Evolutionary conservation across 2,113 vertebrate genomes (phyloP).

Genomic region (Cololabis saira): DNA sequence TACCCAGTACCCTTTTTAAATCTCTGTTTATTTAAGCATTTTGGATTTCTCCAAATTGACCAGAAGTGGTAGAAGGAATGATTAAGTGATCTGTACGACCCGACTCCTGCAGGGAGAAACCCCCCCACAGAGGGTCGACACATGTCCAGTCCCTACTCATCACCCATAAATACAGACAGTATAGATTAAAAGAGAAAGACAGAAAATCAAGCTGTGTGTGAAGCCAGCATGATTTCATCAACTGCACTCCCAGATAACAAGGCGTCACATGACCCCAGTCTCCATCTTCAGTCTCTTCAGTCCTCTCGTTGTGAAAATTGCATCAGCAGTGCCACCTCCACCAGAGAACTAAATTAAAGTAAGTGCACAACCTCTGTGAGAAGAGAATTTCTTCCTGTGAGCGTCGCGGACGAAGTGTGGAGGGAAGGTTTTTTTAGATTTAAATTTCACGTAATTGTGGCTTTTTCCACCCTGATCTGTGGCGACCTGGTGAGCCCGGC

Average conservation of each 20-base stretch:
- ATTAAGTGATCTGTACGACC: too few relatives aligned
- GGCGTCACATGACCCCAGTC: slow-evolving; percentile 7
- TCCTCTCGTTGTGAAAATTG: neutral
- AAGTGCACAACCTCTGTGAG: neutral
- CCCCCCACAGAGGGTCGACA: too few relatives aligned
- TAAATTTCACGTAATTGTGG: neutral
- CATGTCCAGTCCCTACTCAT: too few relatives aligned
- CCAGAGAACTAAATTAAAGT: slow-evolving; percentile 19
- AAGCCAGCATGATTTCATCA: slow-evolving; percentile 33
- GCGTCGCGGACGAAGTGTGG: neutral
- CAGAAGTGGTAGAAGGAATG: too few relatives aligned
- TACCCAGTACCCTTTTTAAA: too few relatives aligned
- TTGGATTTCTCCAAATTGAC: too few relatives aligned
- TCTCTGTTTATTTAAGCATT: too few relatives aligned
- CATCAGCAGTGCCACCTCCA: slow-evolving; percentile 5
- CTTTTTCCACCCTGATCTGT: neutral
- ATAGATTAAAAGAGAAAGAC: neutral
- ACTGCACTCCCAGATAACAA: slow-evolving; percentile 24
- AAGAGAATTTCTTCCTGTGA: slow-evolving; percentile 10
- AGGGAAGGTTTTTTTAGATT: neutral
- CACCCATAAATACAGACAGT: too few relatives aligned
- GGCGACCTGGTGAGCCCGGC: slow-evolving; percentile 1
- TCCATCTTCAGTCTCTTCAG: slow-evolving; percentile 8
- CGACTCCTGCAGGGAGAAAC: too few relatives aligned
- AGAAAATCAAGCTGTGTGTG: neutral